Percentiles rank a stretch among this genome's conserved stretches.
Conservation (phyloP, 2,797 vertebrate species). For the Sciurus carolinensis region DNA sequence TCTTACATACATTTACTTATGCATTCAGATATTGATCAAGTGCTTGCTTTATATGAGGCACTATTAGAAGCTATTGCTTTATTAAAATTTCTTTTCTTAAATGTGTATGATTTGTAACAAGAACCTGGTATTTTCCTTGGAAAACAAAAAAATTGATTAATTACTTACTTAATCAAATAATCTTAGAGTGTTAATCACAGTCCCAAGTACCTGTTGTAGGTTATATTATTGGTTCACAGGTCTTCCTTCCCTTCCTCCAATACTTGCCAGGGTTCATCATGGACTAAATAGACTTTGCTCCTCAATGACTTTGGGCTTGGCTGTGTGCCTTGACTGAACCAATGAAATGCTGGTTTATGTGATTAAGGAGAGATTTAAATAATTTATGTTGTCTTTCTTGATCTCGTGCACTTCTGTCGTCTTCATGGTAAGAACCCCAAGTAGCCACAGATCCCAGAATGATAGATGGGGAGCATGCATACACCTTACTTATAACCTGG, state of each 20-base stretch:
- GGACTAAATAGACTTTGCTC: background rate
- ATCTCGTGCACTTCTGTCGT: background rate
- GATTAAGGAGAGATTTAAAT: background rate
- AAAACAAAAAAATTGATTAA: background rate
- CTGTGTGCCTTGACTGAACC: background rate
- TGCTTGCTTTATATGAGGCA: background rate
- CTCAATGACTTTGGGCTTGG: background rate
- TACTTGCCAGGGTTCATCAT: background rate
- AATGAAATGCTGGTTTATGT: background rate
- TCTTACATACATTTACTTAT: background rate
- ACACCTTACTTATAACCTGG: background rate
- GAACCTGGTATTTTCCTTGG: background rate
- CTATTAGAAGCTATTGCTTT: background rate
- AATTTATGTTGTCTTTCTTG: background rate
- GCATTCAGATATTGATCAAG: background rate
- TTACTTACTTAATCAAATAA: conserved; percentile 26
- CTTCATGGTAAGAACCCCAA: background rate
- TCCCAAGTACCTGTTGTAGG: background rate
- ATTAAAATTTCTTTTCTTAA: background rate
- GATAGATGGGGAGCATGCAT: background rate
- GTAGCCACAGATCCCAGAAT: background rate
- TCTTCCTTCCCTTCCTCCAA: background rate
- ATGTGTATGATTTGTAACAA: conserved; percentile 39
- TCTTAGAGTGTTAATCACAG: background rate
- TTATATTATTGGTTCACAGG: background rate